Percentiles rank a stretch among this genome's conserved stretches.
Conservation (phyloP, 2,113 vertebrate genomes). For the Anhinga anhinga region DNA sequence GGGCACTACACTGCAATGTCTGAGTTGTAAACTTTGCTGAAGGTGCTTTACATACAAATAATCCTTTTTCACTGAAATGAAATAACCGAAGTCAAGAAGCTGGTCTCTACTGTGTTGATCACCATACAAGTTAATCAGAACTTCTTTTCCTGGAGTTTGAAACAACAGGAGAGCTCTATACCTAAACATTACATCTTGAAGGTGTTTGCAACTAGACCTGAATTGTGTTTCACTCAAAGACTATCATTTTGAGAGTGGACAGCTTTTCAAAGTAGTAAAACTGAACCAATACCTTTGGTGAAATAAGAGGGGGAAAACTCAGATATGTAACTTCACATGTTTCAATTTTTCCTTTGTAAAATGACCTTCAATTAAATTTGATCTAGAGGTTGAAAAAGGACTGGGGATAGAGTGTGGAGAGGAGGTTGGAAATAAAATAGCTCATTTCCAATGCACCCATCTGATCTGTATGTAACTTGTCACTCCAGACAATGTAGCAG, state of each 20-base stretch:
- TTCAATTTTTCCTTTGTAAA: not conserved
- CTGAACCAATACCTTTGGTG: not conserved
- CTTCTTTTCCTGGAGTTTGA: not conserved
- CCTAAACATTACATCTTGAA: not conserved
- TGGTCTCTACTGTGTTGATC: not conserved
- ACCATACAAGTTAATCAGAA: not conserved
- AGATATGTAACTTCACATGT: not conserved
- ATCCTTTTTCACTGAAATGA: not conserved
- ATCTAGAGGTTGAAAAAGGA: not conserved
- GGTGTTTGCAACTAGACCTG: not conserved
- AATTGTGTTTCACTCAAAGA: not conserved
- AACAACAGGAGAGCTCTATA: not conserved
- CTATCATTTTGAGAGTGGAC: not conserved
- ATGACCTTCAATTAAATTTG: not conserved
- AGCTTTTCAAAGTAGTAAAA: not conserved
- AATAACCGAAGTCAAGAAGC: not conserved
- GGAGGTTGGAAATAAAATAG: not conserved
- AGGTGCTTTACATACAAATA: not conserved
- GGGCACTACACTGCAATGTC: not conserved
- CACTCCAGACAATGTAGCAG: not conserved
- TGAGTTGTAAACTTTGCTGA: not conserved
- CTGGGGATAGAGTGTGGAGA: not conserved
- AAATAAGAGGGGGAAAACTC: not conserved
- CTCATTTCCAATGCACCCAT: not conserved
- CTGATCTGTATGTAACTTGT: not conserved